Percentiles rank a stretch among this genome's conserved stretches.
Evolutionary conservation across 2,797 vertebrate species (phyloP).

Genomic region (Gephyroberyx darwinii): DNA sequence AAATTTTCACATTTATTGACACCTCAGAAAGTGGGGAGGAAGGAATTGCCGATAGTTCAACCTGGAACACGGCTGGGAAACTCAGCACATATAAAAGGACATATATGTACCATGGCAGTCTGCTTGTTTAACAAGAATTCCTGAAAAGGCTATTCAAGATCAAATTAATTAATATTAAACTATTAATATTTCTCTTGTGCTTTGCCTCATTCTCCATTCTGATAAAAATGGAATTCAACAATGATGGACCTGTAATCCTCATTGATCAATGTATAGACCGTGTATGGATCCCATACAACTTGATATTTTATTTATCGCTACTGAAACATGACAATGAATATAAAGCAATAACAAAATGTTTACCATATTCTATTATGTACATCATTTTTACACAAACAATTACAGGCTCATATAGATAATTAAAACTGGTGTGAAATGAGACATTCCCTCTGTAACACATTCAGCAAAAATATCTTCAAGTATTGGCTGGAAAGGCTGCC

Average conservation of each 20-base stretch:
- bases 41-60: not conserved
- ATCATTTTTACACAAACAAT: conserved; percentile 39
- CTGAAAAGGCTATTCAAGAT: conserved; percentile 4
- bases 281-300: conserved; percentile 54
- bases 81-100: not conserved
- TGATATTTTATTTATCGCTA: conserved; percentile 42
- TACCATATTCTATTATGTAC: conserved; percentile 37
- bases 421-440: conserved; percentile 13
- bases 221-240: conserved; percentile 16
- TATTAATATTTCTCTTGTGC: not conserved
- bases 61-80: not conserved
- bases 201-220: conserved; percentile 16
- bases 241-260: conserved; percentile 13
- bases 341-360: conserved; percentile 41
- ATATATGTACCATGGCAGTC: not conserved
- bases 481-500: conserved; percentile 42
- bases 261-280: conserved; percentile 30
- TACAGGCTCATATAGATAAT: conserved; percentile 34
- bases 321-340: conserved; percentile 18
- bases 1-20: conserved; percentile 42
- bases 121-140: conserved; percentile 11
- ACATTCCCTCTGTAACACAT: conserved; percentile 48
- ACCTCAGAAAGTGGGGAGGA: conserved; percentile 9
- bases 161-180: not conserved
- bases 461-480: conserved; percentile 68